phyloP scores from a whole-genome alignment of 2,888 invertebrate species.

The Bombylius major region DNA sequence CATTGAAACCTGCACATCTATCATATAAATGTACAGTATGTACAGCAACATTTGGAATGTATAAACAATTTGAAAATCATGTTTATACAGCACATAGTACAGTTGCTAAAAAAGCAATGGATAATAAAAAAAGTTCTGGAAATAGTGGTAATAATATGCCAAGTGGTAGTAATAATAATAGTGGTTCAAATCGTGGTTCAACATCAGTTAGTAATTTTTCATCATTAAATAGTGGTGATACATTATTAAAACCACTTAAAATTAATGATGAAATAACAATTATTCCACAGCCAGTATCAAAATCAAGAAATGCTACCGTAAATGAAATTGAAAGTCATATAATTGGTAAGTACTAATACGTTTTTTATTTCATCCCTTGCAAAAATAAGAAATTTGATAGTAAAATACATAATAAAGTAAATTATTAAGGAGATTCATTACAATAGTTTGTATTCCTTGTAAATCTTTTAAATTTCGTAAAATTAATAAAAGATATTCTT shows the following conservation, averaged over 20 bases:
- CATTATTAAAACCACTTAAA: slow-evolving; percentile 64
- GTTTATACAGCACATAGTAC: slow-evolving; percentile 88
- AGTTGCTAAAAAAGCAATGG: slow-evolving; percentile 76
- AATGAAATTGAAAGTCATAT: slow-evolving; percentile 37
- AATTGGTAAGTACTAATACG: slow-evolving; percentile 26
- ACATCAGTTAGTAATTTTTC: not conserved
- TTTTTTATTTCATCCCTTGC: not conserved
- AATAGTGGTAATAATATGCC: slow-evolving; percentile 13
- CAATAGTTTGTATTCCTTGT: no score
- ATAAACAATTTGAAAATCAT: slow-evolving; percentile 88
- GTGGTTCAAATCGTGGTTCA: slow-evolving; percentile 25
- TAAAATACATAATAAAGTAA: no score
- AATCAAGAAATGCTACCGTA: slow-evolving; percentile 28
- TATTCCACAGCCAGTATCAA: slow-evolving; percentile 64
- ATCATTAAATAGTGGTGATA: slow-evolving; percentile 38
- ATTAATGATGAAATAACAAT: slow-evolving; percentile 84
- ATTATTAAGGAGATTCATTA: no score
- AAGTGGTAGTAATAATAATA: slow-evolving; percentile 16
- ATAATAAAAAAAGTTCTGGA: slow-evolving; percentile 49
- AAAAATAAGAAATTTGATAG: no score
- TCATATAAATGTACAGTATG: slow-evolving; percentile 94
- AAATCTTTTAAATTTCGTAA: no score
- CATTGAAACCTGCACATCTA: slow-evolving; percentile 81
- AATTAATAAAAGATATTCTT: no score
- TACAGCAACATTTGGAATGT: slow-evolving; percentile 89